phyloP scores from a whole-genome alignment of 64 coral and sea anemone species.

The Platygyra sinensis region DNA sequence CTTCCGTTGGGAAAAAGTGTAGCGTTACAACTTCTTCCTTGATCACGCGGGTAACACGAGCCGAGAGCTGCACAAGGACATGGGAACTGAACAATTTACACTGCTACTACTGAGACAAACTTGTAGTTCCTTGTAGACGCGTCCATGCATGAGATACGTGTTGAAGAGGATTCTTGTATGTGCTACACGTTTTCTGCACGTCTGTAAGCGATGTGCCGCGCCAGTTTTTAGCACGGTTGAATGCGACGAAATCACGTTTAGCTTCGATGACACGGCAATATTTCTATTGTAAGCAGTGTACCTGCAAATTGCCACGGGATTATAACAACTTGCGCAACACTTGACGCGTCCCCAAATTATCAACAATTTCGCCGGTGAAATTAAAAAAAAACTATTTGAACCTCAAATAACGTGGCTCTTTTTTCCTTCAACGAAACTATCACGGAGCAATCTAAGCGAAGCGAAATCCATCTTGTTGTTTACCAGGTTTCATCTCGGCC shows the following conservation, averaged over 20 bases:
- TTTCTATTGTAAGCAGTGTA: not conserved
- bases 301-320: not conserved
- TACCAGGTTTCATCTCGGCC: not conserved
- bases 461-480: conserved; percentile 13
- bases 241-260: not conserved
- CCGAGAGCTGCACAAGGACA: not conserved
- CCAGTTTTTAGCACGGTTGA: not conserved
- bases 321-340: too few species aligned
- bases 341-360: not conserved
- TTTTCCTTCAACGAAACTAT: not conserved
- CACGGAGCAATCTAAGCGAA: not conserved
- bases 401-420: not conserved
- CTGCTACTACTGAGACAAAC: not conserved
- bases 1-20: too few species aligned
- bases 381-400: not conserved
- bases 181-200: not conserved
- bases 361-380: not conserved
- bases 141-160: not conserved
- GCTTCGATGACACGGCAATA: not conserved
- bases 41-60: not conserved
- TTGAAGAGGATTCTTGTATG: not conserved
- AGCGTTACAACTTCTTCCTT: too few species aligned
- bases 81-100: not conserved
- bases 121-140: not conserved
- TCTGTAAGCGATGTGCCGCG: not conserved